Percentiles rank a stretch among this genome's conserved stretches.
Conservation (phyloP, 2,888 invertebrate genomes). For the Acleris holmiana region DNA sequence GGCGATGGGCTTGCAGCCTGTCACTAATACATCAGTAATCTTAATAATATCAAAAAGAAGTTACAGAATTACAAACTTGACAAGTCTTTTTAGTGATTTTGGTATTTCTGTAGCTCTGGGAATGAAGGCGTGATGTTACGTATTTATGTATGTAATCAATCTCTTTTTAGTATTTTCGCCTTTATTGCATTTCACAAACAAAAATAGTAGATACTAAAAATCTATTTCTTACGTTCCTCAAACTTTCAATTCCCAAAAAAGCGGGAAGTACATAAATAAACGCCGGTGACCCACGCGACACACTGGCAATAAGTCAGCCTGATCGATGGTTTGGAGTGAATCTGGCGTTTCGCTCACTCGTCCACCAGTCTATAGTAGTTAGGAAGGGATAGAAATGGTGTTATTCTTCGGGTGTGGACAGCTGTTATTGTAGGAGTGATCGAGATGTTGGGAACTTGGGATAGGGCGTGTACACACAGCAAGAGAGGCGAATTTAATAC, state of each 20-base stretch:
- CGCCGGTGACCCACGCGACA: not conserved
- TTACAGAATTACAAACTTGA: too few species aligned
- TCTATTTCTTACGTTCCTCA: not conserved
- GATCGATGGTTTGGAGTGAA: not conserved
- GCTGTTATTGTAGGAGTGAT: not conserved
- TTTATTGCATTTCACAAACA: too few species aligned
- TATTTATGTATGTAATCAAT: too few species aligned
- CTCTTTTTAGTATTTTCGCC: too few species aligned
- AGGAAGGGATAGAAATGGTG: not conserved
- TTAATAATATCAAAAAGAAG: too few species aligned
- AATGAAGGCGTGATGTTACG: too few species aligned
- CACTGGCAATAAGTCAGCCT: not conserved
- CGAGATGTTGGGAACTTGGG: not conserved
- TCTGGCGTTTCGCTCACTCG: not conserved
- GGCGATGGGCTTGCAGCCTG: too few species aligned
- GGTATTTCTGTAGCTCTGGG: too few species aligned
- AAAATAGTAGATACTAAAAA: not conserved
- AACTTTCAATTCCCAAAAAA: not conserved
- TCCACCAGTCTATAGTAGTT: not conserved
- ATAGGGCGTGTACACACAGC: not conserved
- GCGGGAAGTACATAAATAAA: constrained; percentile 4
- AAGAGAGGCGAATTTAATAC: too few species aligned
- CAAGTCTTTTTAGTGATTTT: too few species aligned
- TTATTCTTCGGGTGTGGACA: not conserved
- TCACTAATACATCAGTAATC: too few species aligned